Base-by-base conservation (phyloP, 2,797 vertebrate genomes). In the Amniataba percoides region DNA sequence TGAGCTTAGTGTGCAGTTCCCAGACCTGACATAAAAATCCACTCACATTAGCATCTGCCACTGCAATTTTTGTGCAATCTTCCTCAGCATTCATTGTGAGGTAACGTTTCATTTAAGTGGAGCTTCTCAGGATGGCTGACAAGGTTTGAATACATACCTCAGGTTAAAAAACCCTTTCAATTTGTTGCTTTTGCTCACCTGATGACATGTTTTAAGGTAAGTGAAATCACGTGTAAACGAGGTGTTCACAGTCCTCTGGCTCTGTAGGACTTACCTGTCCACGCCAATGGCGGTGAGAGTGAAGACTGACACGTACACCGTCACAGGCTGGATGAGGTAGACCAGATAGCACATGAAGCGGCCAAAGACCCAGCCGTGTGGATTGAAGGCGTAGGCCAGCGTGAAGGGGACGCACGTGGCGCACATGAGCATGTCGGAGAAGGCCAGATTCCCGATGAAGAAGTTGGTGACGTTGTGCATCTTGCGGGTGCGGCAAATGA, bases 381-480 rank as follows among this genome's bases (percentile, higher is more conserved):
- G 96, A 88, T 96, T 97, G 90, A 97, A 96, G 55, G 96, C 97
- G 0, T 97, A 97, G 3, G 96, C 97, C 87, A 97, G 86, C 0
- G 96, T 97, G 88, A 97, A 97, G 59, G 97, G 97, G 58, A 97
- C 96, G 0, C 97, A 97, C 0, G 96, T 96, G 51, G 95, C 95
- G 0, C 97, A 97, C 96, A 97, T 97, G 78, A 97, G 93, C 96
- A 97, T 96, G 91, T 97, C 97, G 0, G 96, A 97, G 89, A 97
- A 97, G 23, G 97, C 97, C 92, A 97, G 86, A 92, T 97, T 97
- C 11, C 96, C 97, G 2, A 97, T 97, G 82, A 97, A 97, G 77
- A 97, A 97, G 92, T 97, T 97, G 88, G 96, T 97, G 85, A 97
- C 95, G 0, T 97, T 97, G 92, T 97, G 96, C 96, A 97, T 97